Base-by-base conservation (phyloP, 2,113 vertebrate genomes). In the Peromyscus maniculatus region DNA sequence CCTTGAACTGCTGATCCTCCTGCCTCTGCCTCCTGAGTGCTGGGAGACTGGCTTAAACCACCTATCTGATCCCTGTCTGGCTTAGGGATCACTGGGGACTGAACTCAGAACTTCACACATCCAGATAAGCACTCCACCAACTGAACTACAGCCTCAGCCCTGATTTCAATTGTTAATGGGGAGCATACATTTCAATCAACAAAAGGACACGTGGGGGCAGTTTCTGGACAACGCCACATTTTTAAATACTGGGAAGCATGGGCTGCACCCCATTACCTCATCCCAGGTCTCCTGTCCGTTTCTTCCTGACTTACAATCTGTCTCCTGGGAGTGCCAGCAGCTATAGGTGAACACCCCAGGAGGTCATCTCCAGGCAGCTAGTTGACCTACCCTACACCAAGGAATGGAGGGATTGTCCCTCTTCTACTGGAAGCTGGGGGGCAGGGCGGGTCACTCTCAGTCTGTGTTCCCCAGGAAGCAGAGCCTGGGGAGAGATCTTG, bases 261-360 rank as follows among this genome's bases (percentile, higher is more conserved):
- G 8, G 12, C 1, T 19, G 33, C 0, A 5, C 5, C 67, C 31
- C 31, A 69, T 69, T 5, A 0, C 28, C 69, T 0, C 5, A 0
- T 16, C 75, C 0, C 2, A 11, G 55, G 71, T 31, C 15, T 22
- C 74, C 2, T 0, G 0, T 4, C 36, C 74, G 7, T 39, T 62
- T 12, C 43, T 15, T 69, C 43, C 15, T 1, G 28, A 12, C 83
- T n/a, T 46, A 7, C 3, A 16, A 72, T 19, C 57, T 39, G n/a
- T 28, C 49, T 49, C 72, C 66, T 3, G 0, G 72, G 24, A 33
- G 36, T 2, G 3, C 3, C 49, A 2, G 16, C 11, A 28, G 66
- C 67, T 28, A 2, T 2, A 1, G 28, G 13, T n/a, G 3, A 19
- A 33, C 6, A 24, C 3, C 83, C 28, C 39, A 10, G 80, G 57